A percentile compares a stretch with the other conserved stretches of the same genome.
Conservation (phyloP, 2,113 vertebrate species). For the Scomber japonicus region DNA sequence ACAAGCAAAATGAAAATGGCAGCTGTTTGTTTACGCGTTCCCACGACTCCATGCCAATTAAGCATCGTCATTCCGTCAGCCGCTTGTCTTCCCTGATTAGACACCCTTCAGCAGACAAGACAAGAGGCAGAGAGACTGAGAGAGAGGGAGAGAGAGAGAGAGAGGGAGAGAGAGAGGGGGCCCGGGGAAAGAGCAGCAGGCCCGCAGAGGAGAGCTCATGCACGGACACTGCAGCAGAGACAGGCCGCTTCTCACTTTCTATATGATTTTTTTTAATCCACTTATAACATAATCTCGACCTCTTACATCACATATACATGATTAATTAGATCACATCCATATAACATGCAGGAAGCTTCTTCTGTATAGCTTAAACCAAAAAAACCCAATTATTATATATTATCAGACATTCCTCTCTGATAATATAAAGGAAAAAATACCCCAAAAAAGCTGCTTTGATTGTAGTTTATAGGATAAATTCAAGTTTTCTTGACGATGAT, state of each 20-base stretch:
- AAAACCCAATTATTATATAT: too few species aligned
- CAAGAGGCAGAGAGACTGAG: not conserved
- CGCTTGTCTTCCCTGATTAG: constrained; percentile 86
- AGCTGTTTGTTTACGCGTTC: constrained; percentile 89
- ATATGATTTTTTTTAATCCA: not conserved
- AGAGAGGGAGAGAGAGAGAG: not conserved
- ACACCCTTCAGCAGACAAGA: constrained; percentile 78
- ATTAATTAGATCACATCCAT: not conserved
- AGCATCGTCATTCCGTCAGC: constrained; percentile 81
- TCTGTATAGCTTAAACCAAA: too few species aligned
- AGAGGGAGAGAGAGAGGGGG: constrained; percentile 4
- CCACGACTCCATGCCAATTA: constrained; percentile 87
- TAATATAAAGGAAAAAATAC: too few species aligned
- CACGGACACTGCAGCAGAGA: not conserved
- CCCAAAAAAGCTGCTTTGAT: too few species aligned
- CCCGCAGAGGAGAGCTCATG: constrained; percentile 36
- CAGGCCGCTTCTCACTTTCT: constrained; percentile 1
- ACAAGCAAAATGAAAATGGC: constrained; percentile 82
- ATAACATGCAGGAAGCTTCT: not conserved
- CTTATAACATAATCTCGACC: constrained; percentile 1
- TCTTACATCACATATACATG: not conserved
- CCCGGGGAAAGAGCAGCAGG: constrained; percentile 22
- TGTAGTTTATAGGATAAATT: too few species aligned
- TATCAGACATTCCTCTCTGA: too few species aligned
- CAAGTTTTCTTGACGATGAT: too few species aligned